Conservation (phyloP, 2,113 vertebrate genomes). For the Phyllostomus discolor region DNA sequence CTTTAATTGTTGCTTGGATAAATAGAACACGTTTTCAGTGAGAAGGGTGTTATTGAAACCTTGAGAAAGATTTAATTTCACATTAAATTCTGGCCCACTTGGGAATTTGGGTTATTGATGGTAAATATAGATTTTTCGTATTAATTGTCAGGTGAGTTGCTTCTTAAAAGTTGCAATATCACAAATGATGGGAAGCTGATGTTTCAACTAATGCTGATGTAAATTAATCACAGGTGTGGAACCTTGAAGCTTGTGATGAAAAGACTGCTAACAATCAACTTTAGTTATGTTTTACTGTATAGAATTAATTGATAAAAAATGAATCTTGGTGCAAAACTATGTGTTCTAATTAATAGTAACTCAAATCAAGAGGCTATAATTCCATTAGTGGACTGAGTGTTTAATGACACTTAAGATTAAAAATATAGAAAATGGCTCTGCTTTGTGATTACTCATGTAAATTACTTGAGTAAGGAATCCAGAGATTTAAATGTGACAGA, state of each 20-base stretch:
- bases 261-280: constrained; percentile 15
- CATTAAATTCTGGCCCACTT: constrained; percentile 21
- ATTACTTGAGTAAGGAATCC: not conserved
- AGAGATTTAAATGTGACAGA: not conserved
- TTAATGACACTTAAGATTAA: constrained; percentile 37
- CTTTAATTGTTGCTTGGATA: not conserved
- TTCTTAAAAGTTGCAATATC: constrained; percentile 20
- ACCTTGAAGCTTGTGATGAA: constrained; percentile 39
- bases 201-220: constrained; percentile 28
- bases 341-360: constrained; percentile 52
- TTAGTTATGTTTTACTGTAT: constrained; percentile 40
- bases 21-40: constrained; percentile 13
- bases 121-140: constrained; percentile 41
- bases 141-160: constrained; percentile 35
- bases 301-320: constrained; percentile 44
- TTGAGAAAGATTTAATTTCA: constrained; percentile 19
- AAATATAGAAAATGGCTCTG: constrained; percentile 13
- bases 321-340: constrained; percentile 12
- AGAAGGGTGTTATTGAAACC: not conserved
- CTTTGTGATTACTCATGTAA: constrained; percentile 36
- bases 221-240: constrained; percentile 61
- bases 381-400: constrained; percentile 36
- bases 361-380: not conserved
- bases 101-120: constrained; percentile 53
- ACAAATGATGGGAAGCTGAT: constrained; percentile 41